Evolutionary conservation across 2,888 invertebrate genomes (phyloP), one percentile per base, ranked within the genome.

Genomic region (Parnassius mnemosyne): DNA sequence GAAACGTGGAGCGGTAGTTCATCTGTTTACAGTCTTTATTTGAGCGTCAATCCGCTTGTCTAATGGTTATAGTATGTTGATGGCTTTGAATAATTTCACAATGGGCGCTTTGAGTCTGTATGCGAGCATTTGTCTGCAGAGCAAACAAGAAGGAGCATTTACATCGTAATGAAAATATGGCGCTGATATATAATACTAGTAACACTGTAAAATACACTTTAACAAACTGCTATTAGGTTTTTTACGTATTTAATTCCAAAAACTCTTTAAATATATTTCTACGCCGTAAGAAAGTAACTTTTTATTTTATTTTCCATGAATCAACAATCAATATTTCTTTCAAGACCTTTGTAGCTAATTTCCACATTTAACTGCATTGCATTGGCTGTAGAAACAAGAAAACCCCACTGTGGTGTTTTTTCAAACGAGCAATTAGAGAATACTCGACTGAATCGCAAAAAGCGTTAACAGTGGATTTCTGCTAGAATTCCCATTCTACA

Each of bases 1-100:
- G 71, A 71, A 75, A 69, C 71, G 77, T 73, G 74, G 70, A 59
- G 76, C 68, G 69, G 79, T 79, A 78, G 79, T 79, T 82, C 81
- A 81, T 84, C 80, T 79, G 77, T 70, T 76, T 74, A 66, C 78
- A 67, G 81, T 74, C 80, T 83, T 83, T 81, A 84, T 85, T 78
- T 82, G 78, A 77, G 72, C 78, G 83, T 81, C 80, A 77, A 76
- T 79, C 76, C 73, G 66, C 68, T 71, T 78, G 77, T 81, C 71
- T 65, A 72, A 74, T 74, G 78, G 73, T 77, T 78, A 79, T 78
- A 77, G 74, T 78, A 81, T 80, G 78, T 77, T 76, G 73, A 78
- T 78, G 73, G 66, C 70, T 64, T 71, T 68, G 73, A 70, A 74
- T 76, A 75, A 69, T 68, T 58, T 66, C 76, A 83, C 80, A 79